phyloP scores from a whole-genome alignment of 2,113 vertebrate species.

The Okapia johnstoni region DNA sequence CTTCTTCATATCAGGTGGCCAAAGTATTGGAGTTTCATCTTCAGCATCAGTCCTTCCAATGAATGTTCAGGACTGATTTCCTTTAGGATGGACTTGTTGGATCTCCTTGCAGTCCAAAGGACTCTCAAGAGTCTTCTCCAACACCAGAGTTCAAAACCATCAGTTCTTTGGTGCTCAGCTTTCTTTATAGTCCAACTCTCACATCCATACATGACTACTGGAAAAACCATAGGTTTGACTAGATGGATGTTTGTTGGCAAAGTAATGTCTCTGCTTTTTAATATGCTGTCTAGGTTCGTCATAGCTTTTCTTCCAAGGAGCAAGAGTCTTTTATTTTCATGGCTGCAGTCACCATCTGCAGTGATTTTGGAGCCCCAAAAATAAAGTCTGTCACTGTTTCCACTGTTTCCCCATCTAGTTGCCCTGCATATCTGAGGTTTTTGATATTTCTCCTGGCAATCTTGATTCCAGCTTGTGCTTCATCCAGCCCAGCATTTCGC shows the following conservation, averaged over 20 bases:
- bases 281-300: not conserved
- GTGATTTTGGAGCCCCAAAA: not conserved
- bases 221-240: not conserved
- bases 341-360: not conserved
- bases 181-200: not conserved
- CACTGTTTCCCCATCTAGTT: not conserved
- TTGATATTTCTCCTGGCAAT: not conserved
- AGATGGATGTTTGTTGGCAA: not conserved
- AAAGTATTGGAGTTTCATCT: not conserved
- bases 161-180: fast-evolving
- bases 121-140: not conserved
- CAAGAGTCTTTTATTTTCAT: not conserved
- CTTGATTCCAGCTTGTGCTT: not conserved
- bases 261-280: not conserved
- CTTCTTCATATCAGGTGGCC: not conserved
- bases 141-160: not conserved
- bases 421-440: not conserved
- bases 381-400: not conserved
- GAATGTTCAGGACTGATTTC: not conserved
- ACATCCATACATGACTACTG: not conserved
- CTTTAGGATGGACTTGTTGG: not conserved
- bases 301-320: not conserved
- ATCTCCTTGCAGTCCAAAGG: not conserved
- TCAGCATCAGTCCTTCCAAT: not conserved
- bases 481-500: not conserved